Conservation (phyloP, 2,888 invertebrate species). For the Andrena marginata region DNA sequence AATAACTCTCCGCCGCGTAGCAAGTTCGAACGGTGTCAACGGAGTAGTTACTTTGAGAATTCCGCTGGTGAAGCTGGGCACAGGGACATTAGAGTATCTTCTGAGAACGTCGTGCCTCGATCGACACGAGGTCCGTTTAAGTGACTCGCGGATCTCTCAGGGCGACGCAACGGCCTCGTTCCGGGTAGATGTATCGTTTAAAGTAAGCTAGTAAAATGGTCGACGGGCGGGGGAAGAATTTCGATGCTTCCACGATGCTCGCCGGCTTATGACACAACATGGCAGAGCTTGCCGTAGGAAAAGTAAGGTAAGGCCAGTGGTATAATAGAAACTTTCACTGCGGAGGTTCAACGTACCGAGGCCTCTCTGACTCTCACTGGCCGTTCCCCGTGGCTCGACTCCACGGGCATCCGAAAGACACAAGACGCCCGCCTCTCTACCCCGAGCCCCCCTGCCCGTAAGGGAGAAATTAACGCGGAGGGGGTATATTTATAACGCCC, state of each 20-base stretch:
- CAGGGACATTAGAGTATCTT: no score
- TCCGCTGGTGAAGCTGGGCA: no score
- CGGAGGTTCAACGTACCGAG: constrained; percentile 84
- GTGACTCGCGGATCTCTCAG: neutral
- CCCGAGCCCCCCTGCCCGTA: constrained; percentile 17
- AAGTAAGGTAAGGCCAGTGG: constrained; percentile 85
- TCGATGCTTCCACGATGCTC: constrained; percentile 56
- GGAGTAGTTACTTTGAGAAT: no score
- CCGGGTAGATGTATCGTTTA: neutral
- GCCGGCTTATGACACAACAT: constrained; percentile 82
- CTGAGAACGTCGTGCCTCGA: no score
- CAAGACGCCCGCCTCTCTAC: constrained; percentile 27
- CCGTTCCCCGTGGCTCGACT: constrained; percentile 74
- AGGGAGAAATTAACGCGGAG: constrained; percentile 23
- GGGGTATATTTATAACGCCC: constrained; percentile 50
- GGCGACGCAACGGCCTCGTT: neutral
- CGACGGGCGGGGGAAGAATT: constrained; percentile 42
- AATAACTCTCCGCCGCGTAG: no score
- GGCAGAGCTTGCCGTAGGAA: constrained; percentile 81
- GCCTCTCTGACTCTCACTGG: constrained; percentile 79
- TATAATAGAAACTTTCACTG: constrained; percentile 85
- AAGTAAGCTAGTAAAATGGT: neutral
- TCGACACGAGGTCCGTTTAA: neutral
- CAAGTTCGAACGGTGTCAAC: no score
- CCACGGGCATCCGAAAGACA: constrained; percentile 62